These are phyloP conservation scores for Scomber colias DNA, from an alignment of 2,113 vertebrate genomes.

Conservation along the genomic window DNA sequence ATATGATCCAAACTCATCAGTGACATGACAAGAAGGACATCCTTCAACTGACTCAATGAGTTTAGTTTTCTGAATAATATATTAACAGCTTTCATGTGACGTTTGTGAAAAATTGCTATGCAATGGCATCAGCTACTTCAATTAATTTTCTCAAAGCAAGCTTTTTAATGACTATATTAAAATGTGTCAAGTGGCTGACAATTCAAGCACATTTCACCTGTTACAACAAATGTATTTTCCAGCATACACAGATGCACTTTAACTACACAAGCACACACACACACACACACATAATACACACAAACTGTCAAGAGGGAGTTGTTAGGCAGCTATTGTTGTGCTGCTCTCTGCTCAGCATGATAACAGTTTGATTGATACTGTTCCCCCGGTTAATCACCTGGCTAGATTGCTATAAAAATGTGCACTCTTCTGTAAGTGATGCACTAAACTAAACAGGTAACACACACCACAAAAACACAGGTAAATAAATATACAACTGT, in stretches of 20 bases:
- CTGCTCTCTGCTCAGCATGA: conserved; percentile 74
- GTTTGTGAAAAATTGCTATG: conserved; percentile 18
- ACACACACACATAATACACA: background rate
- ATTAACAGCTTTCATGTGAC: background rate
- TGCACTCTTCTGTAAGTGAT: conserved; percentile 45
- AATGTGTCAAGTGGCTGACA: conserved; percentile 22
- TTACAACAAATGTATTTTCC: conserved; percentile 23
- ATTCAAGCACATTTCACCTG: conserved; percentile 41
- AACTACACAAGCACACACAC: conserved; percentile 19
- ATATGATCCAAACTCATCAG: conserved; percentile 8
- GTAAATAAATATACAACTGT: conserved; percentile 34
- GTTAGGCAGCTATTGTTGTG: conserved; percentile 71
- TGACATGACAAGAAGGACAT: background rate
- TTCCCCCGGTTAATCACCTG: conserved; percentile 64
- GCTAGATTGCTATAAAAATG: conserved; percentile 32
- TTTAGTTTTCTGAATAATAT: background rate
- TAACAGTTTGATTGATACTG: conserved; percentile 76
- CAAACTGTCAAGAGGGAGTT: conserved; percentile 40
- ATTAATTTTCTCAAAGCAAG: conserved; percentile 46
- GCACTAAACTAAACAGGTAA: conserved; percentile 37
- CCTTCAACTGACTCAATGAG: background rate
- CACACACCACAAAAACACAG: conserved; percentile 24
- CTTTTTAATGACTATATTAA: conserved; percentile 53
- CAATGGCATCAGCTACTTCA: conserved; percentile 6
- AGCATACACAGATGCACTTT: conserved; percentile 23